Conservation (phyloP, 2,113 vertebrate species). For the Ranitomeya variabilis region DNA sequence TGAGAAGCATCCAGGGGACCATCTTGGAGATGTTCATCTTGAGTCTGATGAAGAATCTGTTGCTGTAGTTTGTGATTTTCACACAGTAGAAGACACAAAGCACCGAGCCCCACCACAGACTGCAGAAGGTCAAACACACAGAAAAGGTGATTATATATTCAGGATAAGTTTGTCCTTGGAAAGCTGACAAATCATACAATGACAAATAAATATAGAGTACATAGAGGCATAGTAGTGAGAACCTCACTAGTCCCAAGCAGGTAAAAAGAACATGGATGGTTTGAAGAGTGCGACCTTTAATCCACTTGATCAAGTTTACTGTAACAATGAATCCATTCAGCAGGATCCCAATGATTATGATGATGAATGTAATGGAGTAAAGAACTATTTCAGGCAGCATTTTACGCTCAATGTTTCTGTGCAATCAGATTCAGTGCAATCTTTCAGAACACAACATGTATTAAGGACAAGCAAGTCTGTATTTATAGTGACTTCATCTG, state of each 20-base stretch:
- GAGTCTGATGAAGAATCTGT: conserved; percentile 52
- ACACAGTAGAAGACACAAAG: conserved; percentile 62
- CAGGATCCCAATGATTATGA: background rate
- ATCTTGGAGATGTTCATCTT: conserved; percentile 59
- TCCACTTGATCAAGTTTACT: background rate
- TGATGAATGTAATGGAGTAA: background rate
- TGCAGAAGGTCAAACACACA: background rate
- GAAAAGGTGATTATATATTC: background rate
- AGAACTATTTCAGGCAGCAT: background rate
- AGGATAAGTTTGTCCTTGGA: background rate
- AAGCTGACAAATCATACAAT: background rate
- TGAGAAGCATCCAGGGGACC: conserved; percentile 46
- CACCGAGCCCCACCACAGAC: conserved; percentile 62
- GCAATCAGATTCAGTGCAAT: too few relatives aligned
- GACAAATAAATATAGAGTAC: background rate
- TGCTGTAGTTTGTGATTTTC: conserved; percentile 56
- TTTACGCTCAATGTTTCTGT: background rate
- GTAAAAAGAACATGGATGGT: background rate
- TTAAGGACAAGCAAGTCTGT: background rate
- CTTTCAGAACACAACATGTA: background rate
- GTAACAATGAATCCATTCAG: background rate
- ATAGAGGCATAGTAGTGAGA: background rate
- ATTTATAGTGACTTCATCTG: background rate
- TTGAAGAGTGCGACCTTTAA: background rate
- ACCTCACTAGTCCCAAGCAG: background rate